Percentiles rank a stretch among this genome's conserved stretches.
Evolutionary conservation across 2,888 invertebrate species (phyloP).

Genomic region (Sepioteuthis lessoniana): DNA sequence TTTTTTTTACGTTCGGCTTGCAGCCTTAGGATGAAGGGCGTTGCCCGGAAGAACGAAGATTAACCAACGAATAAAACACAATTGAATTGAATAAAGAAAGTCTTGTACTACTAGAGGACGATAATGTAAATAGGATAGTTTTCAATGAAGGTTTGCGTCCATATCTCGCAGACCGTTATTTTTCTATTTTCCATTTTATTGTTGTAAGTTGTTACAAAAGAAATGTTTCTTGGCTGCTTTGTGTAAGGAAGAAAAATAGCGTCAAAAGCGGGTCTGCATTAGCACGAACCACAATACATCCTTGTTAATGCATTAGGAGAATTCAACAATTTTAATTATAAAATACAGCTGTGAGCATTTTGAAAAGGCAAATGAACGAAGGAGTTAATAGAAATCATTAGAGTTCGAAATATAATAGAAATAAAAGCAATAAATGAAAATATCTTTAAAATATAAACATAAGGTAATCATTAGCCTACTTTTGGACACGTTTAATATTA

Average conservation of each 20-base stretch:
- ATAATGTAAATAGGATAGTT: background rate
- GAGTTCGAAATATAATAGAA: no score
- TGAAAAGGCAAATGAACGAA: no score
- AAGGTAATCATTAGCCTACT: no score
- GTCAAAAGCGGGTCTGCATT: background rate
- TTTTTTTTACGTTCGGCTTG: background rate
- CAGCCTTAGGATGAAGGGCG: background rate
- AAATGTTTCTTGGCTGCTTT: background rate
- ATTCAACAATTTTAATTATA: background rate
- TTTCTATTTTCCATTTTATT: background rate
- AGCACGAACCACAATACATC: background rate
- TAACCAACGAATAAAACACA: background rate
- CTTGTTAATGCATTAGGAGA: background rate
- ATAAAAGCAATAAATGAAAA: no score
- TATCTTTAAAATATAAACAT: no score
- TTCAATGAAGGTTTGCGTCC: background rate
- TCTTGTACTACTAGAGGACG: background rate
- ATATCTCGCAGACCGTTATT: background rate
- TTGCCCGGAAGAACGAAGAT: background rate
- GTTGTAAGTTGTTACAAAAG: background rate
- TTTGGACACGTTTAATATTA: no score
- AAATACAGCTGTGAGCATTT: no score
- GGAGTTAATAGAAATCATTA: no score
- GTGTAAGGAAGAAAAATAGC: background rate
- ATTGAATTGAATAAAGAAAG: background rate